phyloP scores from a whole-genome alignment of 2,888 invertebrate species.

The Ichneumoninae sp. region DNA sequence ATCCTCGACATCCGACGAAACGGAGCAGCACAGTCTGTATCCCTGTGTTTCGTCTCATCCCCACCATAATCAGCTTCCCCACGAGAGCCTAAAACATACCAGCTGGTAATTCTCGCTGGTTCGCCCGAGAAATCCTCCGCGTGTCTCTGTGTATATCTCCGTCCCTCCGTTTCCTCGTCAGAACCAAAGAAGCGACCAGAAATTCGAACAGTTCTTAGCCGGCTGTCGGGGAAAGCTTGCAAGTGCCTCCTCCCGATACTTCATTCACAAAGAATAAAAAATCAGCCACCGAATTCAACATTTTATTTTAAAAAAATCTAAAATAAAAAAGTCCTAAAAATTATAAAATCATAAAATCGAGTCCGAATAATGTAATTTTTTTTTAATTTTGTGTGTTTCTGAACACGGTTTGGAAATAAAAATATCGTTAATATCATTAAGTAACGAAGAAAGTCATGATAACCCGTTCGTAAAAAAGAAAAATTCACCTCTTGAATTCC shows the following conservation, averaged over 20 bases:
- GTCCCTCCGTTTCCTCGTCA: slow-evolving; percentile 36
- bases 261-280: not conserved
- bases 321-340: not conserved
- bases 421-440: no score
- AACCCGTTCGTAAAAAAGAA: not conserved
- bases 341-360: no score
- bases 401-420: no score
- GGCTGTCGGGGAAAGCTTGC: slow-evolving; percentile 47
- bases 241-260: slow-evolving; percentile 28
- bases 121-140: slow-evolving; percentile 37
- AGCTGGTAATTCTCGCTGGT: slow-evolving; percentile 52
- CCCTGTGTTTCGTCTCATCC: slow-evolving; percentile 46
- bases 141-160: slow-evolving; percentile 44
- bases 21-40: not conserved
- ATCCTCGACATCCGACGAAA: not conserved
- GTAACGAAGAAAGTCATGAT: not conserved
- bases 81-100: slow-evolving; percentile 52
- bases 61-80: slow-evolving; percentile 48
- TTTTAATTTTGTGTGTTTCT: no score
- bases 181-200: slow-evolving; percentile 50
- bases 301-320: not conserved
- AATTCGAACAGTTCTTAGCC: slow-evolving; percentile 57
- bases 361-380: no score
- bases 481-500: not conserved
- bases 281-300: not conserved